Conservation (phyloP, 1,140 invertebrate genomes). For the Lucilia sericata region DNA sequence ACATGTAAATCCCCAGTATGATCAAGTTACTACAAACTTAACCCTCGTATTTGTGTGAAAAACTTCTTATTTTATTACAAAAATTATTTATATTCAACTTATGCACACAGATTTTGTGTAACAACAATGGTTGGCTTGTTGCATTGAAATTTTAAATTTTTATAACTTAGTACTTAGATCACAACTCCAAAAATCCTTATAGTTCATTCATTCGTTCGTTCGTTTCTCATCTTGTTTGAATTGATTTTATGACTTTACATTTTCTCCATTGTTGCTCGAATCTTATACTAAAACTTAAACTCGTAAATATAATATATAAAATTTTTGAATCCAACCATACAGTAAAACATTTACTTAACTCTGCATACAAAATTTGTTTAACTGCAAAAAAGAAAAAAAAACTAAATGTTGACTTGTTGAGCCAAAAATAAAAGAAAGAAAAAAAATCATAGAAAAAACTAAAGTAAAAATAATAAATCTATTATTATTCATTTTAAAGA, state of each 20-base stretch:
- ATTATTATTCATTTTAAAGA: constrained; percentile 24
- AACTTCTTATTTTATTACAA: neutral
- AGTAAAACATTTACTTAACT: neutral
- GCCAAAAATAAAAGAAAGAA: neutral
- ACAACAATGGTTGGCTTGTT: neutral
- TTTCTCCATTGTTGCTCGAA: too few species aligned
- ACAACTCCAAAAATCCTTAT: neutral
- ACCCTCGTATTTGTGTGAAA: neutral
- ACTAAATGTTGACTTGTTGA: neutral
- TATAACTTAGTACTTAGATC: neutral
- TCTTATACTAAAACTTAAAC: too few species aligned
- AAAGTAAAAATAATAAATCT: constrained; percentile 1
- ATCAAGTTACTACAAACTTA: too few species aligned
- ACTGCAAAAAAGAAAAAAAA: neutral
- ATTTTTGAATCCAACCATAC: too few species aligned
- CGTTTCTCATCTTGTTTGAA: neutral
- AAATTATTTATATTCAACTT: too few species aligned
- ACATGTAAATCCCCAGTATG: neutral
- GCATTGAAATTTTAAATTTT: neutral
- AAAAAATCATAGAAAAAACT: neutral
- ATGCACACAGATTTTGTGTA: neutral
- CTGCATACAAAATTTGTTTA: neutral
- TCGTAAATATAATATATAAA: too few species aligned
- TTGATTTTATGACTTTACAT: constrained; percentile 9
- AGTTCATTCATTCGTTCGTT: neutral